Percentiles rank a stretch among this genome's conserved stretches.
Evolutionary conservation across 35 echinoderm and acorn worm genomes (phyloP).

Genomic region (Diadema setosum): DNA sequence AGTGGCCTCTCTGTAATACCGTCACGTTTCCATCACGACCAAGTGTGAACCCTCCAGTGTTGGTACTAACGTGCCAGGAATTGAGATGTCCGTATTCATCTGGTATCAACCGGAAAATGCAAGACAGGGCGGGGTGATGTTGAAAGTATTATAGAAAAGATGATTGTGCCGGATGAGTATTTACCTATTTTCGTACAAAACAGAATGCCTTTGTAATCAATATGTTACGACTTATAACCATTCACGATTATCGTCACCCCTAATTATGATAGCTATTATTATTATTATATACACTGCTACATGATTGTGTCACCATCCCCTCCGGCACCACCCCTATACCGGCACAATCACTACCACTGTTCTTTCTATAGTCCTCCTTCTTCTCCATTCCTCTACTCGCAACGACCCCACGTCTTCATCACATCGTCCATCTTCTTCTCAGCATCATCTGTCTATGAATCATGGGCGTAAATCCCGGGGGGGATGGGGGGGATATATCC

Average conservation of each 20-base stretch:
- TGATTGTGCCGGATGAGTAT: neutral
- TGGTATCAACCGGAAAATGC: neutral
- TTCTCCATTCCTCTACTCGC: too few relatives aligned
- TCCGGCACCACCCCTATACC: too few relatives aligned
- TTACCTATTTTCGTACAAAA: neutral
- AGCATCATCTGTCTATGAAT: too few relatives aligned
- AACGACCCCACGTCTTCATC: too few relatives aligned
- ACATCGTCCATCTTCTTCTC: too few relatives aligned
- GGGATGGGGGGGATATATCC: too few relatives aligned
- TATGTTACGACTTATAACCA: neutral
- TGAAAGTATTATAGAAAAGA: neutral
- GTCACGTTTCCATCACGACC: constrained; percentile 10
- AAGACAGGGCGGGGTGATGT: neutral
- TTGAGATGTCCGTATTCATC: constrained; percentile 5
- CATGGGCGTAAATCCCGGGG: too few relatives aligned
- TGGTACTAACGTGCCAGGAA: constrained; percentile 3
- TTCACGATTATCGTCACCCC: neutral
- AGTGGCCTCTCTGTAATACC: neutral
- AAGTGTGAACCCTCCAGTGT: neutral
- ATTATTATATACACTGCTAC: too few relatives aligned
- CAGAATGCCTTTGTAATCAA: neutral
- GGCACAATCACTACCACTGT: too few relatives aligned
- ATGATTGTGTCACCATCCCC: too few relatives aligned
- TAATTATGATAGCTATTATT: too few relatives aligned
- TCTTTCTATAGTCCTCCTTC: too few relatives aligned